These are phyloP conservation scores for Amazona vittata DNA, from an alignment of 2,113 vertebrate species.

Conservation along the genomic window DNA sequence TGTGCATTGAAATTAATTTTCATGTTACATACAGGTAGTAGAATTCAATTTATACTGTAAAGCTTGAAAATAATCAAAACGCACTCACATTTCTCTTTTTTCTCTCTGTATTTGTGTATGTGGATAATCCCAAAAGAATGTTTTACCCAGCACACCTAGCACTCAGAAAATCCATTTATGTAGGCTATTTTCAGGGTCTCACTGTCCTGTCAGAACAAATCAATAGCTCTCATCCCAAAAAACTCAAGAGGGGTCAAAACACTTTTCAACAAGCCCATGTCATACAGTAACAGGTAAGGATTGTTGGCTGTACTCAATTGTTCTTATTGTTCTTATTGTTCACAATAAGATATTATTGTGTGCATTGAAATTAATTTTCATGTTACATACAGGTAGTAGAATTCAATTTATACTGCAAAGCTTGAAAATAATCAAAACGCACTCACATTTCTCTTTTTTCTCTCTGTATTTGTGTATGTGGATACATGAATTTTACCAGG, in stretches of 20 bases:
- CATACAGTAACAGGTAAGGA: constrained; percentile 19
- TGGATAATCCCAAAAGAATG: constrained; percentile 34
- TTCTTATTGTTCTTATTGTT: background rate
- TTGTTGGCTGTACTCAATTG: background rate
- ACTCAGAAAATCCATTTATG: constrained; percentile 55
- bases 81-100: background rate
- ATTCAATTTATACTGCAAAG: background rate
- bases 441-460: constrained; percentile 1
- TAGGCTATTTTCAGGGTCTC: constrained; percentile 55
- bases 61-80: constrained; percentile 16
- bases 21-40: background rate
- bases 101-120: constrained; percentile 6
- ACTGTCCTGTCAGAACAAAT: constrained; percentile 70
- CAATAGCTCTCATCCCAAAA: constrained; percentile 43
- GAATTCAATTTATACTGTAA: background rate
- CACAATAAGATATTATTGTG: background rate
- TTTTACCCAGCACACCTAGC: constrained; percentile 23
- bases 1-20: background rate
- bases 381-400: background rate
- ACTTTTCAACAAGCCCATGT: background rate
- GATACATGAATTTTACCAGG: constrained; percentile 40
- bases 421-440: constrained; percentile 13
- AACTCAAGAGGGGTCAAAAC: background rate
- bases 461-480: background rate
- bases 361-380: background rate